Percentiles rank a stretch among this genome's conserved stretches.
Conservation (phyloP, 2,797 vertebrate genomes). For the Melanotaenia nigrans region DNA sequence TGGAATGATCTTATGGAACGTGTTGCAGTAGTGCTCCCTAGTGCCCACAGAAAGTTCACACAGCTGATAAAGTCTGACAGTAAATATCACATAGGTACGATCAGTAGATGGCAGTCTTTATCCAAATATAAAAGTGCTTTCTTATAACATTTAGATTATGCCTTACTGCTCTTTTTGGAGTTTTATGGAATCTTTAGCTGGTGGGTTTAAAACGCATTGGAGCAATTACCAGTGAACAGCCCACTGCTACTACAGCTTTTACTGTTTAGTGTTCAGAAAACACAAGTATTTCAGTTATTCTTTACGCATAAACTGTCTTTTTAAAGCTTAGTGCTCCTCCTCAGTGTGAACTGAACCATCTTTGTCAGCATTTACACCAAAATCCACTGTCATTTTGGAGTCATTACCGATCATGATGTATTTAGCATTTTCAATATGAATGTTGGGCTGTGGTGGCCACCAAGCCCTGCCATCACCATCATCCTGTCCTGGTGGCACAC, state of each 20-base stretch:
- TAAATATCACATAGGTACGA: neutral
- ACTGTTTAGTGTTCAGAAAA: conserved; percentile 55
- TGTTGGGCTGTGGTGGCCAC: conserved; percentile 50
- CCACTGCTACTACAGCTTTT: neutral
- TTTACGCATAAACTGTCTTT: neutral
- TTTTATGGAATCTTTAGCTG: neutral
- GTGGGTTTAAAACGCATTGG: conserved; percentile 2
- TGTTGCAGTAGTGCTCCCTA: conserved; percentile 41
- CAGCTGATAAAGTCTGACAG: conserved; percentile 25
- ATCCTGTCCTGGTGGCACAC: neutral
- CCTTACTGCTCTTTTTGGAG: neutral
- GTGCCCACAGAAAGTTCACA: conserved; percentile 34
- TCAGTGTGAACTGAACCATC: conserved; percentile 16
- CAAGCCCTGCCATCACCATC: conserved; percentile 4
- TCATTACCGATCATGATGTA: conserved; percentile 82
- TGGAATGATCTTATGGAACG: neutral
- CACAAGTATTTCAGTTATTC: neutral
- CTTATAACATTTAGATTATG: neutral
- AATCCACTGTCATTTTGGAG: conserved; percentile 76
- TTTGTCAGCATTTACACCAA: conserved; percentile 33
- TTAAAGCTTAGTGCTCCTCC: conserved; percentile 9
- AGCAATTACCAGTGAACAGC: conserved; percentile 3
- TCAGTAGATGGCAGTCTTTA: conserved; percentile 70
- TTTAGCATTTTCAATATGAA: conserved; percentile 77
- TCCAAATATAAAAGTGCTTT: conserved; percentile 2